phyloP scores from a whole-genome alignment of 2,888 invertebrate genomes.

The Tridacna gigas region DNA sequence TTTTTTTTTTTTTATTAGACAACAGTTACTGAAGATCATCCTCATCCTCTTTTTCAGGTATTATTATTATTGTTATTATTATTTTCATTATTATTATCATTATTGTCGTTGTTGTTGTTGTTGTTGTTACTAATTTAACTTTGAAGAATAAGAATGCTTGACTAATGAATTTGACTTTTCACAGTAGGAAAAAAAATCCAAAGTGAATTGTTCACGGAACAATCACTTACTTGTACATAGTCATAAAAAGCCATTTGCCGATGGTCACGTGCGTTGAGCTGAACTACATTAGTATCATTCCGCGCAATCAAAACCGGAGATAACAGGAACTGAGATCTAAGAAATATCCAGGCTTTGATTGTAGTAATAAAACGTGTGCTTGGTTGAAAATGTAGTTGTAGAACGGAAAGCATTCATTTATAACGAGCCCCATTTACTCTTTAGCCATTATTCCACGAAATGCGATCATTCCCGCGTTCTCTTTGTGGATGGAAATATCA shows the following conservation, averaged over 20 bases:
- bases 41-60: too few species aligned
- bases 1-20: too few species aligned
- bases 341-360: conserved; percentile 25
- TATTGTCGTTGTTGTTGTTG: too few species aligned
- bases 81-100: too few species aligned
- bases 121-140: too few species aligned
- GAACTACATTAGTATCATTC: conserved; percentile 14
- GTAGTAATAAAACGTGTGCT: conserved; percentile 34
- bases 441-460: conserved; percentile 12
- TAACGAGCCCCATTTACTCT: conserved; percentile 17
- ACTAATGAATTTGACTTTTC: too few species aligned
- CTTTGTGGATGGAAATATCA: conserved; percentile 23
- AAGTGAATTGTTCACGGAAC: too few species aligned
- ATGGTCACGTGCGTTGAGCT: conserved; percentile 10
- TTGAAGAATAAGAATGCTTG: too few species aligned
- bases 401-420: conserved; percentile 31
- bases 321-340: conserved; percentile 17
- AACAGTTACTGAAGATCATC: too few species aligned
- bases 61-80: too few species aligned
- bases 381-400: conserved; percentile 32
- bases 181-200: too few species aligned
- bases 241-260: neutral
- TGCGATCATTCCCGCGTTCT: conserved; percentile 13
- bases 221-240: too few species aligned
- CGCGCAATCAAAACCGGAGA: conserved; percentile 24